A percentile compares a stretch with the other conserved stretches of the same genome.
These are phyloP conservation scores for Fragum sueziense DNA, from an alignment of 2,888 invertebrate genomes.

Conservation along the genomic window DNA sequence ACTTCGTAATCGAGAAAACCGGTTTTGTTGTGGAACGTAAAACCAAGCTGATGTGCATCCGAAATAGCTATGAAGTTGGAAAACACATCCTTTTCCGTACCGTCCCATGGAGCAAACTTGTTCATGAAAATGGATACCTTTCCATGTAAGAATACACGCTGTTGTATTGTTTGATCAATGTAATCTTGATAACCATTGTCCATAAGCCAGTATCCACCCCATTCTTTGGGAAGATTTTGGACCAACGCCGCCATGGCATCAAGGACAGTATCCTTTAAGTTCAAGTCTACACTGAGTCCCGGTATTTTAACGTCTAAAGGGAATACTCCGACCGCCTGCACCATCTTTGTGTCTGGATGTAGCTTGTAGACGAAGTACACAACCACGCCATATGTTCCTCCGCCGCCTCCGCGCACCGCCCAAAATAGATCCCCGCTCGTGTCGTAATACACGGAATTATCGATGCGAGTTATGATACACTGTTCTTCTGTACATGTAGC, in stretches of 20 bases:
- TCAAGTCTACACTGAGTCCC: neutral
- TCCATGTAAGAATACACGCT: slow-evolving; percentile 21
- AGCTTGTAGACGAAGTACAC: slow-evolving; percentile 54
- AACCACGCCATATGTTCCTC: slow-evolving; percentile 59
- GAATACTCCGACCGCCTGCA: slow-evolving; percentile 16
- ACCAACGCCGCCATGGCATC: slow-evolving; percentile 23
- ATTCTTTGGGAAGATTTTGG: slow-evolving; percentile 38
- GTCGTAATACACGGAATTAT: slow-evolving; percentile 15
- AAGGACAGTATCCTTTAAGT: slow-evolving; percentile 15
- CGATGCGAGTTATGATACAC: slow-evolving; percentile 13
- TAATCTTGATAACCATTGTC: slow-evolving; percentile 21
- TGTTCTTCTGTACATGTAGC: slow-evolving; percentile 40
- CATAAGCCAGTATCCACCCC: slow-evolving; percentile 59
- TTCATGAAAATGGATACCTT: slow-evolving; percentile 36
- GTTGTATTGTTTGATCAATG: neutral
- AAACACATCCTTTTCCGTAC: slow-evolving; percentile 30
- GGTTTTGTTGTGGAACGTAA: slow-evolving; percentile 34
- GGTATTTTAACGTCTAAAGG: slow-evolving; percentile 17
- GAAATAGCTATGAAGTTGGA: slow-evolving; percentile 5
- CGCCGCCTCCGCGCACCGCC: slow-evolving; percentile 66
- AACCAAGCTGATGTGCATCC: neutral
- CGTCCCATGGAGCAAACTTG: slow-evolving; percentile 58
- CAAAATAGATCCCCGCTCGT: slow-evolving; percentile 60
- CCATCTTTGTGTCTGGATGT: slow-evolving; percentile 41
- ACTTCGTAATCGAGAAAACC: slow-evolving; percentile 56